A percentile compares a stretch with the other conserved stretches of the same genome.
Conservation (phyloP, 2,113 vertebrate genomes). For the Halcyon senegalensis region DNA sequence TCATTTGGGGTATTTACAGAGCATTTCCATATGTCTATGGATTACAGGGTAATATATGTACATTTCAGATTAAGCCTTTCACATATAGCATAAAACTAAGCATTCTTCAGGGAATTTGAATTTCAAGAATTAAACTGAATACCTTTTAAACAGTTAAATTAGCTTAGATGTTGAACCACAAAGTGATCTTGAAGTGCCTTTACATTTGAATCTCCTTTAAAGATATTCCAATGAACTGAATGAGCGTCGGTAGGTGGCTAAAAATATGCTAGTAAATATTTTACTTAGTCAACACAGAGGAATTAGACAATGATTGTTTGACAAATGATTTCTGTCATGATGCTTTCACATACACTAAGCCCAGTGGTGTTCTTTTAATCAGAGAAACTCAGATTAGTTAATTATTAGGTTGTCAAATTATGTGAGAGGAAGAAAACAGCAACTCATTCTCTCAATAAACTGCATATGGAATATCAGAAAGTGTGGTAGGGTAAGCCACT, state of each 20-base stretch:
- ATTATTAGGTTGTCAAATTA: background rate
- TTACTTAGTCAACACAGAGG: background rate
- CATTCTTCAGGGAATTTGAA: background rate
- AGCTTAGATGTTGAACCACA: background rate
- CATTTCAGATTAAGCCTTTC: background rate
- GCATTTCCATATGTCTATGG: background rate
- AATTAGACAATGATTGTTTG: background rate
- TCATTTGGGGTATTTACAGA: background rate
- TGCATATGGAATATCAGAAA: background rate
- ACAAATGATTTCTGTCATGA: background rate
- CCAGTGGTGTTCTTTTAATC: background rate
- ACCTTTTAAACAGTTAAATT: background rate
- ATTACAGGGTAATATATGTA: background rate
- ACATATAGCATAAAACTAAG: background rate
- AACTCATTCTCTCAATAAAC: background rate
- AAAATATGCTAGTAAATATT: constrained; percentile 23
- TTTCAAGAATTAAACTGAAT: background rate
- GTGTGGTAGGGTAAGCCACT: background rate
- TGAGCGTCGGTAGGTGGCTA: background rate
- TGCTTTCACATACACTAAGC: background rate
- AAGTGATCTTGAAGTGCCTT: background rate
- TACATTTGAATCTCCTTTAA: background rate
- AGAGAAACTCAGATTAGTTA: background rate
- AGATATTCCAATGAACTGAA: background rate
- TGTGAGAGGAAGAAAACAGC: accelerated